A percentile compares a stretch with the other conserved stretches of the same genome.
Conservation (phyloP, 1,140 invertebrate species). For the Platorchestia sp. region DNA sequence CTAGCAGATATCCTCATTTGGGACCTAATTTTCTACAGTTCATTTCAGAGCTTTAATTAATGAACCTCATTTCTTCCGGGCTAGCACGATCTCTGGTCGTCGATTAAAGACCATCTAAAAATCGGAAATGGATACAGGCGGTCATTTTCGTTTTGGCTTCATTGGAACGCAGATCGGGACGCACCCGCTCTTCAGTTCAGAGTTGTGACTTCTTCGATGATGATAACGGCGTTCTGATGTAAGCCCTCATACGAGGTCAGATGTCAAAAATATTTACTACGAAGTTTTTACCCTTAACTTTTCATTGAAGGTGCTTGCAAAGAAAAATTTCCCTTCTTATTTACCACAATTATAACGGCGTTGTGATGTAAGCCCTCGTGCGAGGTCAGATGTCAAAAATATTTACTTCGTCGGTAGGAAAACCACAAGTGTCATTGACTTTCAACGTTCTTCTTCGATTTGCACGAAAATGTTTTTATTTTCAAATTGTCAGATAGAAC, state of each 20-base stretch:
- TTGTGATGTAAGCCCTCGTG: too few species aligned
- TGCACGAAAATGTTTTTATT: too few species aligned
- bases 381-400: too few species aligned
- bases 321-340: too few species aligned
- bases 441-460: too few species aligned
- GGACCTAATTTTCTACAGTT: not conserved
- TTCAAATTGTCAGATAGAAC: not conserved
- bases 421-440: too few species aligned
- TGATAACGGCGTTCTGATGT: not conserved
- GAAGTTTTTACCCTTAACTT: too few species aligned
- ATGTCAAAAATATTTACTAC: too few species aligned
- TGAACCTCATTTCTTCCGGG: not conserved
- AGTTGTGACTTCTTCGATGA: not conserved
- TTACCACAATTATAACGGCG: not conserved
- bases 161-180: not conserved
- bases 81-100: not conserved
- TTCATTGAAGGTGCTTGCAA: too few species aligned
- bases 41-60: not conserved
- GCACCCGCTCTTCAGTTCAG: not conserved
- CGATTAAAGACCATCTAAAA: constrained; percentile 9
- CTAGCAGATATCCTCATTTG: not conserved
- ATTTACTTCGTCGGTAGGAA: too few species aligned
- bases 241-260: too few species aligned
- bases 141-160: not conserved
- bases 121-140: not conserved